These are phyloP conservation scores for Beris morrisii DNA, from an alignment of 2,888 invertebrate genomes.

Conservation along the genomic window DNA sequence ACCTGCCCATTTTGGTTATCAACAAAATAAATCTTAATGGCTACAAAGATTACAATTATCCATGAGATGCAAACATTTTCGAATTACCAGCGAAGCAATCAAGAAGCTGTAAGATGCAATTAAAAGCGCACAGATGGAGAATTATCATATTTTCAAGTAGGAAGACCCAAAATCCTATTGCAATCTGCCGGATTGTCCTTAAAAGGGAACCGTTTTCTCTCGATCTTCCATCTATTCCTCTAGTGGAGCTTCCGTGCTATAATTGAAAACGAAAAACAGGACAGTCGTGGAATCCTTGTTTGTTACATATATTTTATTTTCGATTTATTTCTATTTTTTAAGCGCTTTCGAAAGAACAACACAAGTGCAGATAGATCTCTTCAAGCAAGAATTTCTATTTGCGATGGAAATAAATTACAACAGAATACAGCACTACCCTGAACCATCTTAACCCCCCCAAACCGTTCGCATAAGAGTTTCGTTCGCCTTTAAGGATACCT, in stretches of 20 bases:
- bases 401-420: conserved; percentile 21
- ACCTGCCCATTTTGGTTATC: no score
- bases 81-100: no score
- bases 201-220: no score
- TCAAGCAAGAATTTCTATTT: conserved; percentile 4
- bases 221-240: neutral
- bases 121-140: neutral
- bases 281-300: neutral
- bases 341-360: neutral
- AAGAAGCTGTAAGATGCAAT: neutral
- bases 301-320: no score
- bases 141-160: conserved; percentile 12
- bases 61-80: no score
- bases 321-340: neutral
- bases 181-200: neutral
- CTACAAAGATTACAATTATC: no score
- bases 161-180: neutral
- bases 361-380: conserved; percentile 11
- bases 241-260: neutral
- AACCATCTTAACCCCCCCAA: no score
- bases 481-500: no score
- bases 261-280: conserved; percentile 10
- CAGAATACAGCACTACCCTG: neutral
- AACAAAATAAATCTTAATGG: no score
- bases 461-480: no score